Base-by-base conservation (phyloP, 2,113 vertebrate species). In the Aspidoscelis tigris region DNA sequence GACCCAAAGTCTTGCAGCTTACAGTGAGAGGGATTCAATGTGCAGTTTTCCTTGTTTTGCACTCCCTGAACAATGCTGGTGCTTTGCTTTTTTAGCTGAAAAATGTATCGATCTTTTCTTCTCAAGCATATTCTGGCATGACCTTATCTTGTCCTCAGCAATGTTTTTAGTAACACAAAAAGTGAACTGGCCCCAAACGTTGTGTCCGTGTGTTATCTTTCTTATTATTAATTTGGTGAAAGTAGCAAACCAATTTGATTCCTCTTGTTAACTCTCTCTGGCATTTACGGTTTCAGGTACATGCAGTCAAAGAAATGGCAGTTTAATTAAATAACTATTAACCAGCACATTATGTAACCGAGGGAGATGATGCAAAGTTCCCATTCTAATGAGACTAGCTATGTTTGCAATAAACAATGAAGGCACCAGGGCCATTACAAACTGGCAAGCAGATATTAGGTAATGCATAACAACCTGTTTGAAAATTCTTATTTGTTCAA, bases 311-410 rank as follows among this genome's bases (percentile, higher is more conserved):
- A 89, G 69, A 90, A 88, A 80, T 2, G 0, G 22, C 71, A 84
- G 1, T 26, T 39, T 64, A 88, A 50, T 33, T 81, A 88, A 91
- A 64, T 47, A 89, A 21, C 20, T 88, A 86, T 44, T 10, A 43
- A 74, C 61, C 82, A 85, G 87, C 26, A 85, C 78, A 79, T 85
- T 77, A 43, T 61, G 26, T 26, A 65, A 81, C 39, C 39, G 26
- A 87, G 10, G 72, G 82, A 39, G 78, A 89, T 87, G 75, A 87
- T 50, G 24, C n/a, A 43, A 21, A 44, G 8, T 80, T 58, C 66
- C 73, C 87, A 69, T 81, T 93, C 88, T 88, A 86, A 85, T 79
- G 82, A 88, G 86, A 89, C 39, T 16, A 88, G 50, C 47, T 87
- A 81, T 61, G 72, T 7, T 81, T 39, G 20, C 16, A 47, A 76